Evolutionary conservation across 2,113 vertebrate species (phyloP), one percentile per base, ranked within the genome.

Genomic region (Ptilorrhoa leucosticta): DNA sequence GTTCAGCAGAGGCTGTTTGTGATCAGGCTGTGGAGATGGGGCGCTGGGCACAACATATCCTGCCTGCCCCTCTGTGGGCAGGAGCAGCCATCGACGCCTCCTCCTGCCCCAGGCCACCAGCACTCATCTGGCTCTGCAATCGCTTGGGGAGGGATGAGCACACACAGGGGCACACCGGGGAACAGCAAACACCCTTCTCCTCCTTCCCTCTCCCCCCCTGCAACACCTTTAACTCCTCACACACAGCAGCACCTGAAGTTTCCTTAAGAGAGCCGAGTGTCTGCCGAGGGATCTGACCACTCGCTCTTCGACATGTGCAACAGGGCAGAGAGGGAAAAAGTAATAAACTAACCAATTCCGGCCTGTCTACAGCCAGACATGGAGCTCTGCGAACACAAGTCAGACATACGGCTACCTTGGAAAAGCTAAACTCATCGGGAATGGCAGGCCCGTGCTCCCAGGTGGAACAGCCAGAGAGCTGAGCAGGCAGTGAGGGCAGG

Each of bases 141-240:
- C 4, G 39, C 56, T 0, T 27, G 58, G 35, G 61, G 27, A 84
- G 30, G 16, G 42, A 37, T 4, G 1, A 68, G 61, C 61, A 56
- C 58, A 50, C 1, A 0, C 7, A 3, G 15, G 53, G 40, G 11
- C 10, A 68, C 39, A 24, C 0, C 1, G 10, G 33, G 13, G 33
- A 70, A 15, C 3, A 23, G 57, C 60, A 64, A 57, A 58, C 44
- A 50, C 5, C 28, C 26, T 13, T 21, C 6, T 28, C 54, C 31
- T 83, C 65, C 28, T 45, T 28, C 33, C 57, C 39, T 60, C 18
- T 40, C 13, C 14, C 11, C 13, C 14, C 21, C 11, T 53, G 35
- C 65, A 72, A 83, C 45, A 63, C 33, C 53, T 51, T 53, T 27
- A n/a, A 45, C 39, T 54, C 45, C 71, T 54, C 28, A 6, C 20